phyloP scores from a whole-genome alignment of 2,888 invertebrate species.

The Andrena haemorrhoa region DNA sequence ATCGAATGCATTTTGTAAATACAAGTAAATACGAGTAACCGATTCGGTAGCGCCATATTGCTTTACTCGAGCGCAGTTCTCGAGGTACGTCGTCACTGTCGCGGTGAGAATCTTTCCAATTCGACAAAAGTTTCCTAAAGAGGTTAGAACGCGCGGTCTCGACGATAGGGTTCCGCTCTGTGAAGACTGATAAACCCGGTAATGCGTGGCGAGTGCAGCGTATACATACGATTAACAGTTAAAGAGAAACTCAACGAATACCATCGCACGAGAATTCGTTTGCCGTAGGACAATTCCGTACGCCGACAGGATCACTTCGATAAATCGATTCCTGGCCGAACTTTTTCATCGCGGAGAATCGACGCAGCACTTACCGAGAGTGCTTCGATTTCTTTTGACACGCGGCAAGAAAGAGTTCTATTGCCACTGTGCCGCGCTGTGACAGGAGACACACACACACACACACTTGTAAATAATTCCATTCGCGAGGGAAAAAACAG shows the following conservation, averaged over 20 bases:
- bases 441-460: conserved; percentile 12
- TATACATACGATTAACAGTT: conserved; percentile 15
- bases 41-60: conserved; percentile 7
- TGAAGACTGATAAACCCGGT: conserved; percentile 76
- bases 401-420: background rate
- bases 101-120: conserved; percentile 3
- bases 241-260: background rate
- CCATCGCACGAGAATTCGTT: background rate
- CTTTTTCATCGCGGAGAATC: conserved; percentile 12
- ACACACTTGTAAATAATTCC: conserved; percentile 58
- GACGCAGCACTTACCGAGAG: background rate
- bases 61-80: conserved; percentile 18
- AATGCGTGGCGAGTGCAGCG: conserved; percentile 29
- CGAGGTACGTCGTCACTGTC: conserved; percentile 23
- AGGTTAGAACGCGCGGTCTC: conserved; percentile 63
- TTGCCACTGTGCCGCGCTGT: conserved; percentile 11
- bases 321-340: background rate
- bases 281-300: background rate
- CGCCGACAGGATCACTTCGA: background rate
- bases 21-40: conserved; percentile 17
- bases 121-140: conserved; percentile 29
- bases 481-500: conserved; percentile 6
- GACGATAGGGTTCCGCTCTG: conserved; percentile 67
- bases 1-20: conserved; percentile 48
- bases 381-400: background rate